Conservation (phyloP, 2,888 invertebrate genomes). For the Schizaphis graminum region DNA sequence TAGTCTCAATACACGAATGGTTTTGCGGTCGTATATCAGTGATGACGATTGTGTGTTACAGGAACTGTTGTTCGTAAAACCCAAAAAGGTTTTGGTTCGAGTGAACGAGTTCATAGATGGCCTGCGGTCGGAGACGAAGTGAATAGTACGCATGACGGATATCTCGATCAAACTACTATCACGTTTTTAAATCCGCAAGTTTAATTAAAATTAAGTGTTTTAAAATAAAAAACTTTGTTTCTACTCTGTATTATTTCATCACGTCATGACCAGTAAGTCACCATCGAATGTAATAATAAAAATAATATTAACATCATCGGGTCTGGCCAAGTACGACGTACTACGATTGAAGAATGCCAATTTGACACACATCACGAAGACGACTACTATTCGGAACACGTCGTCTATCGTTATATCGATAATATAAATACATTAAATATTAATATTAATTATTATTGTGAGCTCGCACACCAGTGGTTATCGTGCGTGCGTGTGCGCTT, state of each 20-base stretch:
- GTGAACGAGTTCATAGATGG: conserved; percentile 40
- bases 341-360: conserved; percentile 23
- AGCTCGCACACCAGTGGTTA: not conserved
- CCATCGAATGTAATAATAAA: not conserved
- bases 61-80: conserved; percentile 51
- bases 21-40: not conserved
- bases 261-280: not conserved
- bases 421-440: not conserved
- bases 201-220: not conserved
- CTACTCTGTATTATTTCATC: not conserved
- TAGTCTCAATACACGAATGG: not conserved
- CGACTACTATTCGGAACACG: not conserved
- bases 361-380: conserved; percentile 17
- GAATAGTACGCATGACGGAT: not conserved
- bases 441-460: not conserved
- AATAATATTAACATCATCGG: not conserved
- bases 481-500: not conserved
- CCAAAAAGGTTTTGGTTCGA: conserved; percentile 39
- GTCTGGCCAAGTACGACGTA: not conserved
- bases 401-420: not conserved
- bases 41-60: not conserved
- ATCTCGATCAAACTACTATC: not conserved
- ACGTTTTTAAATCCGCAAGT: not conserved
- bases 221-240: not conserved
- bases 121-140: not conserved